Base-by-base conservation (phyloP, 2,797 vertebrate species). In the Xenentodon cancila region DNA sequence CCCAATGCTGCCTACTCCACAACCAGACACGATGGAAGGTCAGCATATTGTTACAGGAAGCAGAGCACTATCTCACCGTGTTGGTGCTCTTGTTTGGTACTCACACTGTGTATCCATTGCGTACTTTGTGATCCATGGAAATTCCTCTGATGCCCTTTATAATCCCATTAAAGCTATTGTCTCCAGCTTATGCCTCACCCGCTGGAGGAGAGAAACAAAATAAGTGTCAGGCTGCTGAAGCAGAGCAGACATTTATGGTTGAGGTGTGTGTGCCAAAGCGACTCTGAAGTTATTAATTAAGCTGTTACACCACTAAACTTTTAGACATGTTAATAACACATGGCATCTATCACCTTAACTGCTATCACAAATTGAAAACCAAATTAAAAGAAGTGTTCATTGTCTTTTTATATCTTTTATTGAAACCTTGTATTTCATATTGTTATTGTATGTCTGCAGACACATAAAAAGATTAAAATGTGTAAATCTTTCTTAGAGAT, bases 141-240 rank as follows among this genome's bases (percentile, higher is more conserved):
- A 66, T 74, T 81, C 69, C 68, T 67, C 68, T 22, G 77, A 83
- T 85, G 86, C 81, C 88, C 78, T 90, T 88, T 87, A 84, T 87
- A 88, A 92, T 90, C 87, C 79, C 75, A 85, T 89, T 89, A 89
- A 84, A 84, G 45, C 77, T 55, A 82, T 89, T 89, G 88, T 89
- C 77, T 89, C 62, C 49, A 63, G 75, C 17, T 89, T 84, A 79
- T 37, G 60, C 53, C 76, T 79, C 62, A 20, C 60, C 80, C n/a
- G 30, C 64, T 49, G 64, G 52, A 60, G 68, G 52, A 67, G 45
- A 58, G 55, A 50, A 73, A 73, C 59, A 64, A 72, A 73, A 56
- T 59, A 76, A 42, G 20, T 19, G 42, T 8, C 30, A 18, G 55
- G 27, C 55, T 53, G 64, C 68, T 21, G 67, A 44, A 68, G 71